Percentiles rank a stretch among this genome's conserved stretches.
These are phyloP conservation scores for Miniopterus natalensis DNA, from an alignment of 2,113 vertebrate genomes.

Conservation along the genomic window DNA sequence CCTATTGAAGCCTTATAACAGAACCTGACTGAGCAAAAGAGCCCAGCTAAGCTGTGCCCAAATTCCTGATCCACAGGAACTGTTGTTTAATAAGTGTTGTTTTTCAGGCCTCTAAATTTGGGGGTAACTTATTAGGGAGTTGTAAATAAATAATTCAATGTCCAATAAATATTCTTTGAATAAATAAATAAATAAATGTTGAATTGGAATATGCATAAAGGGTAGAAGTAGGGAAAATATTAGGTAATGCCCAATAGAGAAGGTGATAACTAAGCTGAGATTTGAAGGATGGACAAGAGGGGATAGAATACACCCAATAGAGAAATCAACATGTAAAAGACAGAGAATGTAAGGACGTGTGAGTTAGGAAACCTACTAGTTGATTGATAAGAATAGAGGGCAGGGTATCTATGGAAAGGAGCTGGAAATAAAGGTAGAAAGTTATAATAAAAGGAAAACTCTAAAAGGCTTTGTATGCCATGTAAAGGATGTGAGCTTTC, in stretches of 20 bases:
- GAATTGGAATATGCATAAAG: not conserved
- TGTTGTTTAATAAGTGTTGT: constrained; percentile 9
- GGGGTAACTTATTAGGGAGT: constrained; percentile 9
- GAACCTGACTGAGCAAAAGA: not conserved
- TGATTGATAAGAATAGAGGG: not conserved
- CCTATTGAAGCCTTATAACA: not conserved
- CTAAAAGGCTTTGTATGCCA: not conserved
- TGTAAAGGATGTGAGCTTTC: not conserved
- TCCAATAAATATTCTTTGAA: constrained; percentile 29
- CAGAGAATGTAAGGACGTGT: not conserved
- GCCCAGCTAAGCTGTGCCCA: not conserved
- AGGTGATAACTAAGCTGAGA: not conserved
- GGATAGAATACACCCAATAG: not conserved
- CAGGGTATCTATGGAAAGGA: not conserved
- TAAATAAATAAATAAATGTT: not conserved
- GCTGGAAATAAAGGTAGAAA: not conserved
- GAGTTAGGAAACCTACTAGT: not conserved
- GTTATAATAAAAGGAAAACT: not conserved
- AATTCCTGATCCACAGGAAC: not conserved
- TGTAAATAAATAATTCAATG: not conserved
- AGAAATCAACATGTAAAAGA: not conserved
- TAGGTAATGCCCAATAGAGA: not conserved
- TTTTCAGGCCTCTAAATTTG: not conserved
- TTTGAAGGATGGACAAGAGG: not conserved
- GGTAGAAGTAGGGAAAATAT: not conserved